Evolutionary conservation across 2,888 invertebrate genomes (phyloP), one percentile per base, ranked within the genome.

Genomic region (Platycheirus rosarum): DNA sequence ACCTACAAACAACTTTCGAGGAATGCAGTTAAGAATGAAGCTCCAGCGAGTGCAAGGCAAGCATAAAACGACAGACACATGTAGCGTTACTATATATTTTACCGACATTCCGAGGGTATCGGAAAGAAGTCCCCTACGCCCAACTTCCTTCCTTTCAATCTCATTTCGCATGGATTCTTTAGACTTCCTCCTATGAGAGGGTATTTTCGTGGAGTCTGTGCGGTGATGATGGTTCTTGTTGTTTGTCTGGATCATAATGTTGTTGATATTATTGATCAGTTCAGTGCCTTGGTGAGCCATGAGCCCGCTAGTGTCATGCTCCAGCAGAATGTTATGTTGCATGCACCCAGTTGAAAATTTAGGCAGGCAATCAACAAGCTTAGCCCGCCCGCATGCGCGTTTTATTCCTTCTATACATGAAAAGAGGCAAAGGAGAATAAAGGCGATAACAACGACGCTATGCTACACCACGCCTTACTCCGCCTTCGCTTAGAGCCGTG

Each of bases 21-120:
- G 80, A 80, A 80, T 80, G 80, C 70, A 76, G 70, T 76, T 66
- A 76, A 76, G 80, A 65, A 60, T 65, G 75, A 75, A 75, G 46
- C 70, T 65, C 57, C 75, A 66, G 60, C 46, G 53, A 68, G 46
- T 76, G 65, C 80, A 76, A 66, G 35, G 80, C 51, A 60, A 80
- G 70, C 76, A 76, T 71, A 66, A 76, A 57, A 76, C 65, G 29
- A 57, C 48, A 48, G 46, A 57, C 60, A 63, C 75, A 75, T 70
- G 69, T 51, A 53, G 29, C 66, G 68, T 46, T 66, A 69, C 69
- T 65, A 62, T 48, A 48, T 75, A 26, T 40, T 26, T 69, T 53
- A 53, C 65, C 46, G 40, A 66, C 60, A 60, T 62, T 51, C 26
- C 26, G 48, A 26, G 42, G 20, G 57, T 48, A 76, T 69, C 35